Percentiles rank a stretch among this genome's conserved stretches.
Evolutionary conservation across 2,888 invertebrate genomes (phyloP).

Genomic region (Dichetophora obliterata): DNA sequence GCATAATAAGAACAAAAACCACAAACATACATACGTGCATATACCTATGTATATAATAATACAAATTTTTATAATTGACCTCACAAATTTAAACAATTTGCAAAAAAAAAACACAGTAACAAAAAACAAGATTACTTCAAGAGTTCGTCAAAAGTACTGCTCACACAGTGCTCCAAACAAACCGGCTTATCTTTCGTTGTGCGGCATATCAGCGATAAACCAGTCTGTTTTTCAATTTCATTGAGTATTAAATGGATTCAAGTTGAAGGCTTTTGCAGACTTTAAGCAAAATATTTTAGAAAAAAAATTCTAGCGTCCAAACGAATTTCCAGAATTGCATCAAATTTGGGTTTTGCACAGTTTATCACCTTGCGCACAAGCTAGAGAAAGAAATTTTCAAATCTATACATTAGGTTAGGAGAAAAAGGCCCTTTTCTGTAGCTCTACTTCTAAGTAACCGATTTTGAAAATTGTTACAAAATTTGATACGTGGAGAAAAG

Average conservation of each 20-base stretch:
- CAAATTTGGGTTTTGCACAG: slow-evolving; percentile 44
- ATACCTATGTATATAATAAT: too few species aligned
- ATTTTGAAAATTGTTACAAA: slow-evolving; percentile 60
- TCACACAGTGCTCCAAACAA: not conserved
- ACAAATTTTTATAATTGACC: too few species aligned
- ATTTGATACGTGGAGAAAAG: slow-evolving; percentile 56
- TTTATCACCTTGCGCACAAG: not conserved
- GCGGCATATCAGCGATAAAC: slow-evolving; percentile 19
- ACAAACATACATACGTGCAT: too few species aligned
- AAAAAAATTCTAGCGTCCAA: slow-evolving; percentile 55
- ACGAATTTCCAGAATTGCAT: slow-evolving; percentile 44
- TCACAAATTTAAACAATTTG: too few species aligned
- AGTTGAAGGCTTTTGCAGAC: not conserved
- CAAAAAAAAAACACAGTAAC: too few species aligned
- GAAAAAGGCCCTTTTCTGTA: slow-evolving; percentile 50
- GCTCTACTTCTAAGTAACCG: slow-evolving; percentile 41
- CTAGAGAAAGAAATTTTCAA: slow-evolving; percentile 42
- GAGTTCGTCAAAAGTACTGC: not conserved
- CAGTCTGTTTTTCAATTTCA: not conserved
- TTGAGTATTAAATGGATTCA: not conserved
- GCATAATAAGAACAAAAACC: too few species aligned
- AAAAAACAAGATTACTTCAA: not conserved
- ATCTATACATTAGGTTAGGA: slow-evolving; percentile 24
- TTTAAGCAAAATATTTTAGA: slow-evolving; percentile 54
- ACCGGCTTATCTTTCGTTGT: not conserved